Conservation (phyloP, 1,140 invertebrate species). For the Plectrocnemia conspersa region DNA sequence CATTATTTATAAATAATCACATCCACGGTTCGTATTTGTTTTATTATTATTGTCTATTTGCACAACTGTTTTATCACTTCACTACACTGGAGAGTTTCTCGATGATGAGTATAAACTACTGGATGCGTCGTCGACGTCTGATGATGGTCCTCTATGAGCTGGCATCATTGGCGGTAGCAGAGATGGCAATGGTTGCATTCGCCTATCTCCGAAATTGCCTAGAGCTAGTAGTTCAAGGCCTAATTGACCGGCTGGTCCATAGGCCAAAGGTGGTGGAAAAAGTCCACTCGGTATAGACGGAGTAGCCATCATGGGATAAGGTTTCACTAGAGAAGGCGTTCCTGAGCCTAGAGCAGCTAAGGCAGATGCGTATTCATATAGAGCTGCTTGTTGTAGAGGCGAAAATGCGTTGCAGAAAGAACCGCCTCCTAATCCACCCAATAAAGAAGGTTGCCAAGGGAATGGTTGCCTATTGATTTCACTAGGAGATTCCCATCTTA, state of each 20-base stretch:
- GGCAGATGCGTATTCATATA: slow-evolving; percentile 24
- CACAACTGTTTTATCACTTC: neutral
- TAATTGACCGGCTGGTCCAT: slow-evolving; percentile 2
- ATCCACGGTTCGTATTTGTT: too few species aligned
- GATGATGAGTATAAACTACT: neutral
- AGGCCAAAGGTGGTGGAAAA: slow-evolving; percentile 10
- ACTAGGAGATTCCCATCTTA: slow-evolving; percentile 6
- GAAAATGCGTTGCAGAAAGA: slow-evolving; percentile 12
- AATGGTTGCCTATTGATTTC: neutral
- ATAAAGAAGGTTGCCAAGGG: slow-evolving; percentile 8
- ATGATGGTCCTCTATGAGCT: neutral
- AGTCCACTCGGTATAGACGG: slow-evolving; percentile 9
- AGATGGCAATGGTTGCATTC: neutral
- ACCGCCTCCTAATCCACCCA: neutral
- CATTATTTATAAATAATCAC: too few species aligned
- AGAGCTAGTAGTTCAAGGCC: slow-evolving; percentile 12
- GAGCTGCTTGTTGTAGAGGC: slow-evolving; percentile 24
- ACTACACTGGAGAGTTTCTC: slow-evolving; percentile 11
- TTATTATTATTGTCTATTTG: neutral
- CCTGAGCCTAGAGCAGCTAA: slow-evolving; percentile 14
- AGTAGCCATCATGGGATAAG: slow-evolving; percentile 20
- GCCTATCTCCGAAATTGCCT: neutral
- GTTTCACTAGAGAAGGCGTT: slow-evolving; percentile 21
- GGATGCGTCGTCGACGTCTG: neutral
- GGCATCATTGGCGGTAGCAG: neutral